Evolutionary conservation across 1,140 invertebrate species (phyloP).

Genomic region (Pomphorhynchus laevis): DNA sequence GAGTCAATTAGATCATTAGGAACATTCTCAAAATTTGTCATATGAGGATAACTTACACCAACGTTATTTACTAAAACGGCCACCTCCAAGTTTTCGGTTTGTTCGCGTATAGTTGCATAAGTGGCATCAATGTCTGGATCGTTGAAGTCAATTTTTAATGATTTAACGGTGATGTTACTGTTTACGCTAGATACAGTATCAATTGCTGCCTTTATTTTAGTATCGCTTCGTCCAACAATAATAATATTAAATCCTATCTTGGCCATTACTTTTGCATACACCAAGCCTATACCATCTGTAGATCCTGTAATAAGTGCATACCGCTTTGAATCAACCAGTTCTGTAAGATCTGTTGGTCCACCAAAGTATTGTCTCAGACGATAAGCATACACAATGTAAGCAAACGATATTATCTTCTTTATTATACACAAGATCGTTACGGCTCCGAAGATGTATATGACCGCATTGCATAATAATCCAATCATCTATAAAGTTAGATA

Average conservation of each 20-base stretch:
- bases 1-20: no score
- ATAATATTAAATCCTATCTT: slow-evolving; percentile 38
- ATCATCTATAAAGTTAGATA: no score
- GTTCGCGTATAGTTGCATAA: slow-evolving; percentile 35
- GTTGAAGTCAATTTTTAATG: slow-evolving; percentile 48
- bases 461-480: no score
- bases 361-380: no score
- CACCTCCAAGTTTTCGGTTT: slow-evolving; percentile 39
- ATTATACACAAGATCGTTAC: no score
- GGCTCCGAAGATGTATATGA: no score
- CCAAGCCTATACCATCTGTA: slow-evolving; percentile 63
- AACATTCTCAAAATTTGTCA: slow-evolving; percentile 26
- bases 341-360: no score
- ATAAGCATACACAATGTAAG: no score
- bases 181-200: slow-evolving; percentile 39
- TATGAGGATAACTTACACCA: slow-evolving; percentile 49
- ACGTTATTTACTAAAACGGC: slow-evolving; percentile 77
- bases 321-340: no score
- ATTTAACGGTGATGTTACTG: slow-evolving; percentile 36
- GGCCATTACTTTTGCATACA: slow-evolving; percentile 34
- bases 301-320: slow-evolving; percentile 48
- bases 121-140: slow-evolving; percentile 25
- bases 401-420: no score
- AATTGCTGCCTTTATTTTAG: slow-evolving; percentile 38
- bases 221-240: slow-evolving; percentile 42